These are phyloP conservation scores for Diarsia mendica DNA, from an alignment of 2,888 invertebrate species.

Conservation along the genomic window DNA sequence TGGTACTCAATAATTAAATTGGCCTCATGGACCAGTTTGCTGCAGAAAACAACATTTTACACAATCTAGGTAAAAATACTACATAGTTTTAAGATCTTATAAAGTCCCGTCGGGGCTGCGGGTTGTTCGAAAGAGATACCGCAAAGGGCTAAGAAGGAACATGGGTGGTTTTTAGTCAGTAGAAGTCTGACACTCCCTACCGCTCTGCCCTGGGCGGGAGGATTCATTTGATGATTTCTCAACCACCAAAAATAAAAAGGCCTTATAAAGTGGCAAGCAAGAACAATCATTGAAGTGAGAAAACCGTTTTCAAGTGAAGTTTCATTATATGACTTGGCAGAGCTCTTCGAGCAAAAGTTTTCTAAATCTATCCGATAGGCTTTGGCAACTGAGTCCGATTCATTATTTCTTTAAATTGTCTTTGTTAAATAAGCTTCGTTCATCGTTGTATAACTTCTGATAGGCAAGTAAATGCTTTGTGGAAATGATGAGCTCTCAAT, in stretches of 20 bases:
- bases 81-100: neutral
- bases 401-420: conserved; percentile 36
- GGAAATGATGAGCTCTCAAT: neutral
- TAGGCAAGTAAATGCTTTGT: neutral
- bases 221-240: no score
- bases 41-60: neutral
- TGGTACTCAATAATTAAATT: neutral
- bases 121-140: no score
- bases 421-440: conserved; percentile 15
- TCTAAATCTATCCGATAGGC: conserved; percentile 34
- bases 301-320: conserved; percentile 3
- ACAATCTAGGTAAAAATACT: neutral
- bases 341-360: conserved; percentile 22
- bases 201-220: no score
- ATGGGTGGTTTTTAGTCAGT: no score
- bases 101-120: neutral
- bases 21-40: neutral
- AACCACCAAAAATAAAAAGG: no score
- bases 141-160: no score
- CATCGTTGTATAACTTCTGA: neutral
- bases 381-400: conserved; percentile 35
- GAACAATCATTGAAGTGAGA: conserved; percentile 1
- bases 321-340: conserved; percentile 32
- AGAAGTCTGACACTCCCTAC: no score
- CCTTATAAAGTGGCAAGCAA: neutral